A percentile compares a stretch with the other conserved stretches of the same genome.
phyloP scores from a whole-genome alignment of 2,888 invertebrate genomes.

The Acanthopleura granulata region DNA sequence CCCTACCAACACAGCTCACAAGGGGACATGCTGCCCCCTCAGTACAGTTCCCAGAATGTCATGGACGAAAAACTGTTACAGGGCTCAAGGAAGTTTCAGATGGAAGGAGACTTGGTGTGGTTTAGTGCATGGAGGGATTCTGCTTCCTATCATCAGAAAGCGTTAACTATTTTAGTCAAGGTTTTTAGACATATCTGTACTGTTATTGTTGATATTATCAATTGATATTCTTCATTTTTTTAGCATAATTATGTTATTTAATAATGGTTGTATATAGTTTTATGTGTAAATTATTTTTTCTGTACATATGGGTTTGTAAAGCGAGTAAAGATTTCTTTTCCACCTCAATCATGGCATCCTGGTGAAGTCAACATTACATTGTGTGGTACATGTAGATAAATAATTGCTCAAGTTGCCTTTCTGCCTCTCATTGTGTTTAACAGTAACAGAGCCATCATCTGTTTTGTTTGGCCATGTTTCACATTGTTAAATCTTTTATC shows the following conservation, averaged over 20 bases:
- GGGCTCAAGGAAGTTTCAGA: conserved; percentile 43
- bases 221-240: neutral
- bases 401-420: too few species aligned
- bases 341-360: neutral
- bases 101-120: conserved; percentile 57
- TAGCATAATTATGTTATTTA: conserved; percentile 13
- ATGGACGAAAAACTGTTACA: conserved; percentile 30
- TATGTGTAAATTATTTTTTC: conserved; percentile 15
- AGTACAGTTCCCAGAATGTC: conserved; percentile 16
- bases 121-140: conserved; percentile 30
- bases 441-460: too few species aligned
- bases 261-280: conserved; percentile 12
- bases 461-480: too few species aligned
- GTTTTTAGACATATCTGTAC: conserved; percentile 2
- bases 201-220: neutral
- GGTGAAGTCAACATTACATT: too few species aligned
- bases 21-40: conserved; percentile 13
- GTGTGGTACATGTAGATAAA: too few species aligned
- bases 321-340: neutral
- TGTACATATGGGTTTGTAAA: neutral
- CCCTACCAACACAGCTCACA: neutral
- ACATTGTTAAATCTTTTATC: too few species aligned
- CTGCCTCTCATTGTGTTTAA: too few species aligned
- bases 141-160: neutral
- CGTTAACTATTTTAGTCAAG: neutral